Conservation (phyloP, 2,113 vertebrate genomes). For the Xerus inauris region DNA sequence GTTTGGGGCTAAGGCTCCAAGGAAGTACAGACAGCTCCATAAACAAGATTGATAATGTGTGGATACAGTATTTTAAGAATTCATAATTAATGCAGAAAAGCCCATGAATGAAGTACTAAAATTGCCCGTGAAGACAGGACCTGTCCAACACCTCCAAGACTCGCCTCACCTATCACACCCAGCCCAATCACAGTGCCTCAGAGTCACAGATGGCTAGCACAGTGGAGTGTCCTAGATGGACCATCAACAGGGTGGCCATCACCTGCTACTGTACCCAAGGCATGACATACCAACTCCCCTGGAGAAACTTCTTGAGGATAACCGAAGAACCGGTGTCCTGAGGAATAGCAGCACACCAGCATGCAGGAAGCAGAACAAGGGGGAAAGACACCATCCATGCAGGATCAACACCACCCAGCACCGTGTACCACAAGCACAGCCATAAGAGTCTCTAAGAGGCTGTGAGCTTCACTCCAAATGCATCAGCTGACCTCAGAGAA, state of each 20-base stretch:
- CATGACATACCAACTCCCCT: no score
- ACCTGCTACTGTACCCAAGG: accelerated
- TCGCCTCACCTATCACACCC: no score
- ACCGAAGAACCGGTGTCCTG: neutral
- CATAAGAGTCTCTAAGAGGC: neutral
- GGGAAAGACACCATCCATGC: neutral
- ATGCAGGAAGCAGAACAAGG: neutral
- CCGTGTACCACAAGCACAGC: neutral
- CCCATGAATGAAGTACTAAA: neutral
- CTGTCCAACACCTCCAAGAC: neutral
- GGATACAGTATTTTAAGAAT: neutral
- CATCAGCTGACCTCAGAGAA: neutral
- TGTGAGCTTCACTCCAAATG: neutral
- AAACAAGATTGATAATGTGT: neutral
- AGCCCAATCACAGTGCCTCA: neutral
- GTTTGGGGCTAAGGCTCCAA: neutral
- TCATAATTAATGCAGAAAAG: neutral
- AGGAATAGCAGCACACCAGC: accelerated
- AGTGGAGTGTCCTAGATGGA: neutral
- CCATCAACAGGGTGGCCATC: neutral
- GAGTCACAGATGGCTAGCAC: neutral
- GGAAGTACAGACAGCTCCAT: neutral
- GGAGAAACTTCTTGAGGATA: neutral
- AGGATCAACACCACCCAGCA: neutral
- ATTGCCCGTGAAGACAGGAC: neutral